Base-by-base conservation (phyloP, 1,140 invertebrate species). In the Brachionus plicatilis region DNA sequence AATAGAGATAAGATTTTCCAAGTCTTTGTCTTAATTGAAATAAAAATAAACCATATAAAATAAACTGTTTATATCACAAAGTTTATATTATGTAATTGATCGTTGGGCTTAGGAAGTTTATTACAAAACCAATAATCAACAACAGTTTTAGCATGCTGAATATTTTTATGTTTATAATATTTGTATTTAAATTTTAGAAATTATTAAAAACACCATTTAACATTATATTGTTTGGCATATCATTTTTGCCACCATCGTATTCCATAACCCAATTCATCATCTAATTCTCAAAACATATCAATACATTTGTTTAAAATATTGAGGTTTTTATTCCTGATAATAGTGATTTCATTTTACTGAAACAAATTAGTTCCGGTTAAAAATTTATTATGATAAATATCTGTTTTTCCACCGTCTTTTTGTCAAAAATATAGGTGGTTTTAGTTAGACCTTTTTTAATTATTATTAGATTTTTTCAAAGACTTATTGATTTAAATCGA, bases 51-150 rank as follows among this genome's bases (percentile, higher is more conserved):
- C 53, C 53, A 60, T 60, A 60, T 60, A 60, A 60, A 60, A 60
- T 60, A 60, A 60, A 60, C 53, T 60, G 53, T 60, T 60, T 60
- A 60, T 60, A 60, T 60, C 53, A 60, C 53, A 60, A 60, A 60
- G 53, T 60, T 60, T 60, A 60, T 60, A 24, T 60, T 60, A 60
- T 60, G 53, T 60, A 60, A 60, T 60, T 60, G 53, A 60, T 60
- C 53, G 53, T 60, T 60, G 53, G 53, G 53, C 53, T 60, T 60
- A 60, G 53, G 53, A 60, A 60, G 53, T 60, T 60, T 60, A 60
- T 27, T 24, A 60, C 53, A 60, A 60, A 60, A 24, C 53, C 53
- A 60, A 60, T 60, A 60, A 20, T 60, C 53, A 60, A 60, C 17
- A 60, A 60, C 17, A 60, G 9, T 60, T 20, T 60, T 60, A 20